Evolutionary conservation across 2,797 vertebrate species (phyloP).

Genomic region (Pseudocheirus occidentalis): DNA sequence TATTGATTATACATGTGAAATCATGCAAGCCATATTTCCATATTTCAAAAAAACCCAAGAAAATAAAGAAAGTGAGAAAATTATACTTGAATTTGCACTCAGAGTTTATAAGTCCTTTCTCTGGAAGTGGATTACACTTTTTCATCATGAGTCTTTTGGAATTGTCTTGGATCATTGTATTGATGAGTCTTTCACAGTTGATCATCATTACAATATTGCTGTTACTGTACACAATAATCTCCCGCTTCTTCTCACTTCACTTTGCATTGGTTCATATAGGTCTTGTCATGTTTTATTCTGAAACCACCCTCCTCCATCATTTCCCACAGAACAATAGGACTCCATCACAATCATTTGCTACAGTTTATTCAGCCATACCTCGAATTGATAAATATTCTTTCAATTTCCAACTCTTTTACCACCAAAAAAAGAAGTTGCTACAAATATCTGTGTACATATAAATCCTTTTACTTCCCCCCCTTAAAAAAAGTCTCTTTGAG

Average conservation of each 20-base stretch:
- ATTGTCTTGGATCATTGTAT: neutral
- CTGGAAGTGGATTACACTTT: neutral
- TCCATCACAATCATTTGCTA: too few species aligned
- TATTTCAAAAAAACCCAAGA: neutral
- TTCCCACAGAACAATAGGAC: neutral
- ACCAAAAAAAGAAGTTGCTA: too few species aligned
- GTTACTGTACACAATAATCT: neutral
- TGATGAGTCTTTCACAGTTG: neutral
- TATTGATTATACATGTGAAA: neutral
- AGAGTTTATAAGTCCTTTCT: neutral
- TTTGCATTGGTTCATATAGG: neutral
- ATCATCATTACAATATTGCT: neutral
- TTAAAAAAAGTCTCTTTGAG: too few species aligned
- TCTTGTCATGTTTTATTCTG: neutral
- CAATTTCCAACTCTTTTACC: too few species aligned
- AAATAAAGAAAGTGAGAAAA: neutral
- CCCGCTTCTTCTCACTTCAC: neutral
- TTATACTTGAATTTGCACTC: neutral
- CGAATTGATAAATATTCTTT: too few species aligned
- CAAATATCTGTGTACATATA: too few species aligned
- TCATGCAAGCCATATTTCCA: neutral
- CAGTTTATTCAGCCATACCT: too few species aligned
- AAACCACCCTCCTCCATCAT: neutral
- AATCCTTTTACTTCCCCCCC: too few species aligned
- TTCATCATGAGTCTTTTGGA: neutral